A percentile compares a stretch with the other conserved stretches of the same genome.
Evolutionary conservation across 2,113 vertebrate genomes (phyloP).

Genomic region (Lynx canadensis): DNA sequence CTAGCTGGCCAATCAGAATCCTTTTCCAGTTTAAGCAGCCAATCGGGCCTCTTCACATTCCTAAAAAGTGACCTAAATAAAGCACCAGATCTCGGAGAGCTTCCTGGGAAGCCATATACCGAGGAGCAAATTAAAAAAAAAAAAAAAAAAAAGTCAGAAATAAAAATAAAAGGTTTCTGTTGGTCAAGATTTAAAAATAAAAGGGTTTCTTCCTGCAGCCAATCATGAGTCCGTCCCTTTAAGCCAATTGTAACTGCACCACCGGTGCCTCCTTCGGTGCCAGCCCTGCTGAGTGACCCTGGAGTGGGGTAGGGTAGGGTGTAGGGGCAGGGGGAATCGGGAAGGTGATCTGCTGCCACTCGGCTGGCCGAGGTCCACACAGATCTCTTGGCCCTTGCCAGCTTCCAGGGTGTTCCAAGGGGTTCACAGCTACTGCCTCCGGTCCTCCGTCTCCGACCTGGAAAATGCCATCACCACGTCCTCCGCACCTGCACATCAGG

Average conservation of each 20-base stretch:
- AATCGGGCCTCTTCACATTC: constrained; percentile 82
- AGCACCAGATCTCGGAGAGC: constrained; percentile 86
- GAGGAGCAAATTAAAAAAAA: constrained; percentile 75
- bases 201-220: constrained; percentile 84
- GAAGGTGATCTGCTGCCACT: constrained; percentile 78
- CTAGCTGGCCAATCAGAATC: constrained; percentile 77
- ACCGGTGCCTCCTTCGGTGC: constrained; percentile 69
- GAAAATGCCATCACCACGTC: constrained; percentile 99
- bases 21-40: constrained; percentile 84
- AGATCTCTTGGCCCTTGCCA: constrained; percentile 77
- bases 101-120: constrained; percentile 82
- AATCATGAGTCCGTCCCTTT: constrained; percentile 81
- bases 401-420: constrained; percentile 67
- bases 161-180: constrained; percentile 83
- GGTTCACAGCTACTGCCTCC: constrained; percentile 92
- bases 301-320: constrained; percentile 58
- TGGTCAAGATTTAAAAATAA: constrained; percentile 86
- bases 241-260: constrained; percentile 79
- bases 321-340: constrained; percentile 49
- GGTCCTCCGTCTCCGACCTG: constrained; percentile 97
- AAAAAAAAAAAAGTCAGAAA: constrained; percentile 60
- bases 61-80: constrained; percentile 85
- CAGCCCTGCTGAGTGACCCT: constrained; percentile 75
- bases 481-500: constrained; percentile 92
- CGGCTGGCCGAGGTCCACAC: constrained; percentile 74